Evolutionary conservation across 2,113 vertebrate species (phyloP), one percentile per base, ranked within the genome.

Genomic region (Ophthalmolycus amberensis): DNA sequence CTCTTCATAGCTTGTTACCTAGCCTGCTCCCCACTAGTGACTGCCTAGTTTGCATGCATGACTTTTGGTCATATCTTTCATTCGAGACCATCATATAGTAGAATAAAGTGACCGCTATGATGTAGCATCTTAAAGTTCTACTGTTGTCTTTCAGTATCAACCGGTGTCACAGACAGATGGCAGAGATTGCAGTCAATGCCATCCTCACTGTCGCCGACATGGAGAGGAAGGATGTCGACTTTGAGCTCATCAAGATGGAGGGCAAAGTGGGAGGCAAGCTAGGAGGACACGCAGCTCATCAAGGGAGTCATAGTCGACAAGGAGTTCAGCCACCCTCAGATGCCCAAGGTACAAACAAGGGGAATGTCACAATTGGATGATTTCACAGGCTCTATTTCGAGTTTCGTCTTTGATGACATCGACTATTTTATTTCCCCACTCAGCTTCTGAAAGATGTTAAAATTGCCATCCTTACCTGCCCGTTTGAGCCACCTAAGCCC

Each of bases 261-360:
- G 98, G 98, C 70, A 99, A 99, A 93, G 97, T 99, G 56, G 98
- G 98, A 68, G 98, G 98, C 22, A 97, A 98, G 87, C 93, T 99
- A n/a, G 91, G 98, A 99, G 86, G 98, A 99, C 89, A 99, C 98
- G 0, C 96, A 98, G 84, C 94, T 99, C 29, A 94, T 99, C 73
- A 99, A 99, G 94, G 98, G 98, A 22, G 98, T 99, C 52, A 94
- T 99, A 18, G 96, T 99, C 74, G 98, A 99, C 91, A 99, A 99
- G 93, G 98, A 99, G 84, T 99, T 99, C 95, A 99, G 98, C 88
- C 98, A 99, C 90, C 98, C 98, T 0, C 98, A 99, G 92, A 99
- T 99, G 98, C 97, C 98, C 38, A 99, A 99, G 95, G 98, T 99
- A 80, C 50, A 54, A 82, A 67, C 14, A 9, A 7, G 8, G 10